Evolutionary conservation across 2,797 vertebrate genomes (phyloP), one percentile per base, ranked within the genome.

Genomic region (Enteromius thamalakanensis): DNA sequence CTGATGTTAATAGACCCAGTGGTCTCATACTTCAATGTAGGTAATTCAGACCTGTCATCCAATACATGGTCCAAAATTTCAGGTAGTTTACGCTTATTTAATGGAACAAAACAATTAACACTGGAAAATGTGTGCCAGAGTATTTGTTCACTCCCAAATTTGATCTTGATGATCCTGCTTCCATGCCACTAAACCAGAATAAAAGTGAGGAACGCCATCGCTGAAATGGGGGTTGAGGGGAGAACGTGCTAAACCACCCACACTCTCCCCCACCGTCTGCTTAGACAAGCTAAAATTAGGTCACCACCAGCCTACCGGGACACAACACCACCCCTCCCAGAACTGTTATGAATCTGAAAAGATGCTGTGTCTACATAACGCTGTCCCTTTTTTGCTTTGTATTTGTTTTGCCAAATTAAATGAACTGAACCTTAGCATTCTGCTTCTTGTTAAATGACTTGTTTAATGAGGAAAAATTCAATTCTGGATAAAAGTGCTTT

Each of bases 261-360:
- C n/a, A 1, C 53, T 68, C 32, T 49, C 74, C 34, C 58, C 51
- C 86, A 45, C 58, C 3, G 14, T 83, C 76, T 85, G 70, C 79
- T 79, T 83, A 76, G 77, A 82, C 53, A 60, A 80, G 58, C 80
- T 69, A 86, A 88, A 91, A 91, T 86, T 81, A 72, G 91, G 91
- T 92, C 92, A 91, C 79, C 69, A 72, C 53, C 82, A 88, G 86
- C 86, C 87, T 86, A 85, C 84, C 75, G 87, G 85, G 86, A 89
- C 85, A 53, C 79, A 68, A 77, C 80, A 76, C 82, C 64, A 78
- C 87, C 68, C 71, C 74, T 75, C 83, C 81, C 26, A 71, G 34
- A 81, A 72, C 53, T 75, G 64, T 32, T 72, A 23, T 82, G 71
- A 72, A 37, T 74, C 14, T 7, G 67, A 49, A 78, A 21, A 82